Base-by-base conservation (phyloP, 1,140 invertebrate genomes). In the Drosophila ercepeae region DNA sequence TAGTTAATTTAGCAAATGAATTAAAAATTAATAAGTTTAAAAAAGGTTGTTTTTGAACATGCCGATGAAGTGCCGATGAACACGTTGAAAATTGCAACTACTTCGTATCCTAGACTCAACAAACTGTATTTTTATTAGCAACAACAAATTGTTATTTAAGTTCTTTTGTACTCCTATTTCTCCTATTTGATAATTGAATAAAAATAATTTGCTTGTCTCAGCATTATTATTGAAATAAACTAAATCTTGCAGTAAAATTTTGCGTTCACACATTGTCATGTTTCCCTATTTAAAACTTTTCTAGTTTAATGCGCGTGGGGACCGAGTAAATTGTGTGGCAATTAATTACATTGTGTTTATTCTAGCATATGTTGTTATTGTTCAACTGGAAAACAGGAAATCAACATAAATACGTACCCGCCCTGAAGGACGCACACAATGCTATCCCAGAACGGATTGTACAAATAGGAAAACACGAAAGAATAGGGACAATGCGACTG, bases 101-200 rank as follows among this genome's bases (percentile, higher is more conserved):
- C 53, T 29, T 65, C 45, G 29, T 42, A 52, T 34, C 36, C 42
- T 36, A 75, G 11, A 5, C 52, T 53, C 60, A 65, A 70, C 14
- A 34, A 36, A 49, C 49, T 45, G 27, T 61, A 41, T 29, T 18
- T 71, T 78, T 14, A 61, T 55, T 49, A 75, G 55, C 32, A 19
- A 14, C 41, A 46, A 60, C 53, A 64, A 81, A 72, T 67, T 55
- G 44, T 75, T 72, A 42, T 72, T 75, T 84, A 75, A 78, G 75
- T 71, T 78, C 64, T 78, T 72, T 73, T 83, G 57, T 83, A 83
- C 79, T n/a, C n/a, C n/a, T 64, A 55, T 49, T 61, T 61, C 23
- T 55, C 25, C 36, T 61, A 65, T 81, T 73, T 70, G 18, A 75
- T 79, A 79, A 73, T 69, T 73, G 44, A 76, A 84, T 84, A 84